A percentile compares a stretch with the other conserved stretches of the same genome.
Evolutionary conservation across 2,888 invertebrate species (phyloP).

Genomic region (Catocala fraxini): DNA sequence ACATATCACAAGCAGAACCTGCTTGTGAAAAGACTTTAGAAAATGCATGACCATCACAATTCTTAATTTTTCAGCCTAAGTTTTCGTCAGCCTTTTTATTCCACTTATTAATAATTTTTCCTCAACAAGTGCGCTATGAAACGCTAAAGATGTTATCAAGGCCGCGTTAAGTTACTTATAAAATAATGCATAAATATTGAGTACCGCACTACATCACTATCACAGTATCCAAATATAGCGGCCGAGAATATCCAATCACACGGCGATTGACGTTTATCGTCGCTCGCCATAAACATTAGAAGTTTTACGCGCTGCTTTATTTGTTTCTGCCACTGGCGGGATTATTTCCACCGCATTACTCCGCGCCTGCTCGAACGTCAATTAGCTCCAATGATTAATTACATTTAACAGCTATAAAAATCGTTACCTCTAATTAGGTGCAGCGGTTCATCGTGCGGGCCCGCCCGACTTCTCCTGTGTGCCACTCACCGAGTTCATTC

Average conservation of each 20-base stretch:
- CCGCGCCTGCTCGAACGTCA: slow-evolving; percentile 25
- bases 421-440: slow-evolving; percentile 38
- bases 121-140: not conserved
- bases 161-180: not conserved
- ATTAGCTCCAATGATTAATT: slow-evolving; percentile 50
- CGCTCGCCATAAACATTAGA: slow-evolving; percentile 53
- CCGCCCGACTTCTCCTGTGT: slow-evolving; percentile 14
- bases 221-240: slow-evolving; percentile 30
- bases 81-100: slow-evolving; percentile 10
- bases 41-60: slow-evolving; percentile 2
- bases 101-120: slow-evolving; percentile 26
- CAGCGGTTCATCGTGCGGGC: slow-evolving; percentile 1
- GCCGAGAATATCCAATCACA: slow-evolving; percentile 51
- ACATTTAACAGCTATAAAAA: slow-evolving; percentile 42
- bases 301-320: slow-evolving; percentile 46
- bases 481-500: slow-evolving; percentile 19
- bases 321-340: slow-evolving; percentile 36
- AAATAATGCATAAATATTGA: no score
- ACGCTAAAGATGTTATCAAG: not conserved
- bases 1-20: no score
- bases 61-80: slow-evolving; percentile 14
- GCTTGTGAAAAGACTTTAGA: not conserved
- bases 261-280: slow-evolving; percentile 60
- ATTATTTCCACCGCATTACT: slow-evolving; percentile 12
- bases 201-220: slow-evolving; percentile 28